Conservation (phyloP, 1,140 invertebrate species). For the Periplaneta americana region DNA sequence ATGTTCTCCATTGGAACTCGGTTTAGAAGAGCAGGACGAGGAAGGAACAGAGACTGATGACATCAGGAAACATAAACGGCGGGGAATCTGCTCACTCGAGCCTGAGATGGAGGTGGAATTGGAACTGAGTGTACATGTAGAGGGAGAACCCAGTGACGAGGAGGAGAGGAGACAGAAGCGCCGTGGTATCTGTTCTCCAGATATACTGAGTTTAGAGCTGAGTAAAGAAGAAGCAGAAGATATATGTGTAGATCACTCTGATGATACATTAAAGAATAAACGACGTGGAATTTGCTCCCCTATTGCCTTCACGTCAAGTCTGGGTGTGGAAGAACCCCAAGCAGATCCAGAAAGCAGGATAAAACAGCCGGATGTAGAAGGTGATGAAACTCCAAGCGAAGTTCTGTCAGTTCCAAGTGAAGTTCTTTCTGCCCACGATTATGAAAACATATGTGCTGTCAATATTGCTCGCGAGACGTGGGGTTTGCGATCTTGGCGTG, state of each 20-base stretch:
- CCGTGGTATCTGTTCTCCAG: constrained; percentile 47
- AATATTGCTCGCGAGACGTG: constrained; percentile 59
- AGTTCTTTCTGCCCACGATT: constrained; percentile 56
- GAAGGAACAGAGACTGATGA: background rate
- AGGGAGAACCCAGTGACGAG: background rate
- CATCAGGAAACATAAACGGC: constrained; percentile 6
- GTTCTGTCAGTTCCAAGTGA: constrained; percentile 54
- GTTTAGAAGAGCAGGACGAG: constrained; percentile 26
- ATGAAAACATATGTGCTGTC: constrained; percentile 60
- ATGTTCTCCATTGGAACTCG: constrained; percentile 38
- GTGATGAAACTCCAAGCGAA: constrained; percentile 49
- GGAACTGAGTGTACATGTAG: background rate
- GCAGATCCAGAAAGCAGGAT: constrained; percentile 16
- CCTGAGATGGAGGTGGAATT: constrained; percentile 9
- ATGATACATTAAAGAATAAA: background rate
- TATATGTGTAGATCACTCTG: background rate
- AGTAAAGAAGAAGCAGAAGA: constrained; percentile 24
- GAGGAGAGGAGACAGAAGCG: constrained; percentile 37
- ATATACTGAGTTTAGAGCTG: constrained; percentile 36
- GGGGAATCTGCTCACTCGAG: constrained; percentile 13
- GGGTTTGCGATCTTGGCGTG: constrained; percentile 60
- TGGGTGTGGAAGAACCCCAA: constrained; percentile 9
- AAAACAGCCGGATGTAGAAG: constrained; percentile 17
- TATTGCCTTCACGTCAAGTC: background rate
- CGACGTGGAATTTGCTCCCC: background rate